Percentiles rank a stretch among this genome's conserved stretches.
phyloP scores from a whole-genome alignment of 2,113 vertebrate genomes.

The Nothoprocta pentlandii region DNA sequence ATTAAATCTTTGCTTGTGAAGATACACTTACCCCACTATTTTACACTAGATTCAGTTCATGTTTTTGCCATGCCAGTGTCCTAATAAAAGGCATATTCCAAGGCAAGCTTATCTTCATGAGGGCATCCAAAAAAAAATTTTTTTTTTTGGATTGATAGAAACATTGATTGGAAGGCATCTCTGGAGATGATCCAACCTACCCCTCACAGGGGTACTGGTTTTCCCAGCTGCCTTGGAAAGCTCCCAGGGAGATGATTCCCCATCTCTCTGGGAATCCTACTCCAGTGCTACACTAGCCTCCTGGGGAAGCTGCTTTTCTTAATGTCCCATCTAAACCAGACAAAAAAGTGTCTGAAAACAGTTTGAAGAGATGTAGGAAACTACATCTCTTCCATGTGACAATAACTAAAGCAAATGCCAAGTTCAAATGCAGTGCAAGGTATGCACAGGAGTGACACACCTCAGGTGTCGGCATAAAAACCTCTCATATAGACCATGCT shows the following conservation, averaged over 20 bases:
- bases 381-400: not conserved
- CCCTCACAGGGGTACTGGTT: not conserved
- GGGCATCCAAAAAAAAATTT: not conserved
- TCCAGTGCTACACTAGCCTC: not conserved
- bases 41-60: not conserved
- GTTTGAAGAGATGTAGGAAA: conserved; percentile 18
- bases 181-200: not conserved
- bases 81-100: not conserved
- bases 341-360: not conserved
- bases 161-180: not conserved
- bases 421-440: not conserved
- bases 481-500: not conserved
- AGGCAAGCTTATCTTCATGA: not conserved
- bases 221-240: not conserved
- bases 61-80: not conserved
- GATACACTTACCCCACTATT: not conserved
- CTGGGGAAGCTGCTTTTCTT: not conserved
- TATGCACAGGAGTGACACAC: not conserved
- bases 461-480: not conserved
- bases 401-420: not conserved
- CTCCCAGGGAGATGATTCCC: rapidly evolving
- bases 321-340: not conserved
- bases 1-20: not conserved
- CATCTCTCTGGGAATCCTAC: not conserved
- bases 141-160: not conserved